phyloP scores from a whole-genome alignment of 1,140 invertebrate genomes.

The Luehdorfia chinensis region DNA sequence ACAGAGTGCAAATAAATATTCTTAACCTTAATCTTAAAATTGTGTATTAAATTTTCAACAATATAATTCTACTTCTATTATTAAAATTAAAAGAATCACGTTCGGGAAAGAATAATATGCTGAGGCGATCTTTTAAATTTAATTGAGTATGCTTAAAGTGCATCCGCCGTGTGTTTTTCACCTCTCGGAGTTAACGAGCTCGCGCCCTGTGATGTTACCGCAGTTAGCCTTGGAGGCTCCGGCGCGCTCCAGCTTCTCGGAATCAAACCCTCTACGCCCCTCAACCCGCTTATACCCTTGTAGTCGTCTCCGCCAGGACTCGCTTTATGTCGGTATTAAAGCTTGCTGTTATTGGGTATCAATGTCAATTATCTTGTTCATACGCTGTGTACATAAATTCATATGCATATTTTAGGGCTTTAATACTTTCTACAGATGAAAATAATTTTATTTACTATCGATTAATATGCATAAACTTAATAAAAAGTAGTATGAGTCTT shows the following conservation, averaged over 20 bases:
- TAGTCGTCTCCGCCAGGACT: conserved; percentile 35
- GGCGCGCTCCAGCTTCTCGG: conserved; percentile 51
- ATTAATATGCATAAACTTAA: no score
- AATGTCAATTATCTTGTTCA: conserved; percentile 13
- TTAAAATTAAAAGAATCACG: no score
- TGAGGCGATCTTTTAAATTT: conserved; percentile 39
- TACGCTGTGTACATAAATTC: no score
- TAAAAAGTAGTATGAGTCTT: no score
- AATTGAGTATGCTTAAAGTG: conserved; percentile 49
- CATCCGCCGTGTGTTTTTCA: conserved; percentile 51
- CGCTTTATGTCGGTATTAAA: conserved; percentile 19
- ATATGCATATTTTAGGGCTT: conserved; percentile 3
- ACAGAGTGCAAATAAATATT: no score
- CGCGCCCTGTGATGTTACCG: conserved; percentile 64
- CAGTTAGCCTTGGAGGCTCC: conserved; percentile 50
- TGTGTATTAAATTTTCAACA: no score
- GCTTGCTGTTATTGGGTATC: conserved; percentile 14
- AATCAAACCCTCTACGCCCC: conserved; percentile 38
- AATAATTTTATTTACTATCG: no score
- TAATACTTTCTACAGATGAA: no score
- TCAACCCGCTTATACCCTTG: conserved; percentile 25
- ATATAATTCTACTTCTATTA: no score
- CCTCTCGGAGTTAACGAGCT: conserved; percentile 63
- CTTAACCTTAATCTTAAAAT: no score
- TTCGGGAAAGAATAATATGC: neutral